These are phyloP conservation scores for Solea solea DNA, from an alignment of 2,113 vertebrate genomes.

Conservation along the genomic window DNA sequence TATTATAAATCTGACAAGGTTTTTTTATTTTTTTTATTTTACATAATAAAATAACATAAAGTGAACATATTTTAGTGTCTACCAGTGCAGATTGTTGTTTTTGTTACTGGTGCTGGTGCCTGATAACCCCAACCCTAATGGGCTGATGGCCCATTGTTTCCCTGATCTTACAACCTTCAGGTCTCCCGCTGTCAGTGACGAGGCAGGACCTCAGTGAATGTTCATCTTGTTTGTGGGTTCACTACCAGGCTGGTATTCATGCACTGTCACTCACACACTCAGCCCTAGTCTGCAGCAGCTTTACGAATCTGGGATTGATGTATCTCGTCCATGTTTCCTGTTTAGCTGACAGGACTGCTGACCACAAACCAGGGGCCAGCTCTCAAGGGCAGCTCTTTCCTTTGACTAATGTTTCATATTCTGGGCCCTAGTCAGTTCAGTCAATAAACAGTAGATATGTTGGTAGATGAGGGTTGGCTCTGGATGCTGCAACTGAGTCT, in stretches of 20 bases:
- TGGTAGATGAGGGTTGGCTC: slow-evolving; percentile 18
- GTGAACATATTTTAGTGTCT: slow-evolving; percentile 29
- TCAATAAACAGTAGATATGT: not conserved
- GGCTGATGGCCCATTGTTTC: slow-evolving; percentile 70
- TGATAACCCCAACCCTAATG: slow-evolving; percentile 67
- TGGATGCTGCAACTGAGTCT: not conserved
- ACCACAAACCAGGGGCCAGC: slow-evolving; percentile 47
- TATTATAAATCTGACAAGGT: slow-evolving; percentile 42
- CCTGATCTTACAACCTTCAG: slow-evolving; percentile 39
- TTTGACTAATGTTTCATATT: slow-evolving; percentile 65
- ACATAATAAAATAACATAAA: slow-evolving; percentile 38
- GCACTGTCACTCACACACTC: slow-evolving; percentile 39
- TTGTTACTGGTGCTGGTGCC: slow-evolving; percentile 44
- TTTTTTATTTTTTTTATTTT: slow-evolving; percentile 47
- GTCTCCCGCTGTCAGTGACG: slow-evolving; percentile 49
- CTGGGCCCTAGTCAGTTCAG: slow-evolving; percentile 36
- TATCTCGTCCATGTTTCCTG: slow-evolving; percentile 40
- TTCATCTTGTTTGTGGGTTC: slow-evolving; percentile 67
- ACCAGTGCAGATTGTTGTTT: slow-evolving; percentile 52
- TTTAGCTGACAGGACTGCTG: slow-evolving; percentile 34
- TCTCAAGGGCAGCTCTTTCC: slow-evolving; percentile 37
- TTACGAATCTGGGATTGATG: slow-evolving; percentile 52
- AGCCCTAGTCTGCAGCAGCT: slow-evolving; percentile 38
- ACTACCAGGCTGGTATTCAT: slow-evolving; percentile 62
- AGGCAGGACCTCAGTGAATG: slow-evolving; percentile 35